Percentiles rank a stretch among this genome's conserved stretches.
Evolutionary conservation across 1,140 invertebrate species (phyloP).

Genomic region (Drosophila teissieri): DNA sequence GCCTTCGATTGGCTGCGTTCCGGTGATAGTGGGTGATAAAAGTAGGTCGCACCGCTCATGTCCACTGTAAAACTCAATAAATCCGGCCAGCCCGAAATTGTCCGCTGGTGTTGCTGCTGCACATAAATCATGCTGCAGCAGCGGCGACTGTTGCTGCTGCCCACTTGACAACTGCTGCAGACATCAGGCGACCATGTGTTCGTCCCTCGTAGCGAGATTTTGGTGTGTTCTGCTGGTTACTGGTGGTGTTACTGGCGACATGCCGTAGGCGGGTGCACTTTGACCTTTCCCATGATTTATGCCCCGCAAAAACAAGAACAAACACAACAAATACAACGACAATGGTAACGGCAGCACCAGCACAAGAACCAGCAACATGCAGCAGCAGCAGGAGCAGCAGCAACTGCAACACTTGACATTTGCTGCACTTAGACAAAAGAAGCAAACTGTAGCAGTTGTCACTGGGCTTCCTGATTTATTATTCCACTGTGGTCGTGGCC

Average conservation of each 20-base stretch:
- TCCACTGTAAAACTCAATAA: slow-evolving; percentile 29
- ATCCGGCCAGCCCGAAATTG: slow-evolving; percentile 16
- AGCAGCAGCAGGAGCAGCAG: slow-evolving; percentile 6
- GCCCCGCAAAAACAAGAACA: slow-evolving; percentile 20
- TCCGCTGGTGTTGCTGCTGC: slow-evolving; percentile 3
- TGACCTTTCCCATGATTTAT: slow-evolving; percentile 74
- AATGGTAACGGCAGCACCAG: no score
- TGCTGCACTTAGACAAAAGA: slow-evolving; percentile 29
- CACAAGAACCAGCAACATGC: slow-evolving; percentile 10
- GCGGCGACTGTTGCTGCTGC: slow-evolving; percentile 17
- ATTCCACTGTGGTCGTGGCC: slow-evolving; percentile 9
- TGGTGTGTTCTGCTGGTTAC: background rate
- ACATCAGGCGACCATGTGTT: slow-evolving; percentile 63
- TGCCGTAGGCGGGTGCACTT: slow-evolving; percentile 61
- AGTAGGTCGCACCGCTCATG: slow-evolving; percentile 50
- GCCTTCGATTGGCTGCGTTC: slow-evolving; percentile 31
- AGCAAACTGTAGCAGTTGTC: slow-evolving; percentile 53
- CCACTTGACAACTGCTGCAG: slow-evolving; percentile 65
- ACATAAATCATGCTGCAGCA: slow-evolving; percentile 64
- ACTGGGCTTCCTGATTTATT: slow-evolving; percentile 33
- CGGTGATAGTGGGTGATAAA: slow-evolving; percentile 3
- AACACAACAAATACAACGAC: slow-evolving; percentile 3
- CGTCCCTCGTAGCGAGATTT: slow-evolving; percentile 5
- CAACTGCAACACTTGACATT: slow-evolving; percentile 61
- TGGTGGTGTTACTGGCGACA: slow-evolving; percentile 20